A percentile compares a stretch with the other conserved stretches of the same genome.
Evolutionary conservation across 92 coral and sea anemone species (phyloP).

Genomic region (Epizoanthus rinbou): DNA sequence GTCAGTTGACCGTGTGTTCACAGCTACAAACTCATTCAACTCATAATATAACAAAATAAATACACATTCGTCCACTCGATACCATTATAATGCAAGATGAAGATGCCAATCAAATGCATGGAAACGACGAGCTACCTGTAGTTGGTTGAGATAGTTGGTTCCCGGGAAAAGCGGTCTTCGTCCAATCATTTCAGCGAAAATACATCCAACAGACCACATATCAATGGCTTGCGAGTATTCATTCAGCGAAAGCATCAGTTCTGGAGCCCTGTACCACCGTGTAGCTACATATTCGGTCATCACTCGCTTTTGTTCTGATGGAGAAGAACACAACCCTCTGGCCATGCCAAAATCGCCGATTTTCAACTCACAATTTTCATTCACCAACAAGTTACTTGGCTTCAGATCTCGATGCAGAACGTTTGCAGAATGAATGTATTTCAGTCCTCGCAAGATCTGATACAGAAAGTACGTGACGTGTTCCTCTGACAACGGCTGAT

Average conservation of each 20-base stretch:
- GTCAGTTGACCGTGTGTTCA: too few relatives aligned
- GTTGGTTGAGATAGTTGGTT: slow-evolving; percentile 91
- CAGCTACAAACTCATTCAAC: too few relatives aligned
- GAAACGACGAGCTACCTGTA: slow-evolving; percentile 65
- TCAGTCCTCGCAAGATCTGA: slow-evolving; percentile 92
- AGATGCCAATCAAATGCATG: neutral
- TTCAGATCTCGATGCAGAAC: slow-evolving; percentile 95
- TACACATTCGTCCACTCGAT: too few relatives aligned
- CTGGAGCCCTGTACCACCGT: slow-evolving; percentile 98
- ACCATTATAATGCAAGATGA: slow-evolving; percentile 18
- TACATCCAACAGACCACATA: slow-evolving; percentile 99
- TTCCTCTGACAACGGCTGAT: slow-evolving; percentile 93
- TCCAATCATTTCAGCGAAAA: slow-evolving; percentile 98
- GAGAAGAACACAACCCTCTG: slow-evolving; percentile 88
- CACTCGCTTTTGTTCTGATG: slow-evolving; percentile 90
- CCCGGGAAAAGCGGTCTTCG: slow-evolving; percentile 94
- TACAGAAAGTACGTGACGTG: slow-evolving; percentile 93
- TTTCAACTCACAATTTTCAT: slow-evolving; percentile 88
- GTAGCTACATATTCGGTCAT: slow-evolving; percentile 99
- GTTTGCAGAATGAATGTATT: slow-evolving; percentile 94
- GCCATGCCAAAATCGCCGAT: slow-evolving; percentile 99
- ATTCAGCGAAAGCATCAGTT: slow-evolving; percentile 90
- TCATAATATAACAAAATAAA: too few relatives aligned
- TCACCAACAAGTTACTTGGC: slow-evolving; percentile 92
- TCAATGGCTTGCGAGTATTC: slow-evolving; percentile 96